These are phyloP conservation scores for Ptychochromis oligacanthus DNA, from an alignment of 2,113 vertebrate species.

Conservation along the genomic window DNA sequence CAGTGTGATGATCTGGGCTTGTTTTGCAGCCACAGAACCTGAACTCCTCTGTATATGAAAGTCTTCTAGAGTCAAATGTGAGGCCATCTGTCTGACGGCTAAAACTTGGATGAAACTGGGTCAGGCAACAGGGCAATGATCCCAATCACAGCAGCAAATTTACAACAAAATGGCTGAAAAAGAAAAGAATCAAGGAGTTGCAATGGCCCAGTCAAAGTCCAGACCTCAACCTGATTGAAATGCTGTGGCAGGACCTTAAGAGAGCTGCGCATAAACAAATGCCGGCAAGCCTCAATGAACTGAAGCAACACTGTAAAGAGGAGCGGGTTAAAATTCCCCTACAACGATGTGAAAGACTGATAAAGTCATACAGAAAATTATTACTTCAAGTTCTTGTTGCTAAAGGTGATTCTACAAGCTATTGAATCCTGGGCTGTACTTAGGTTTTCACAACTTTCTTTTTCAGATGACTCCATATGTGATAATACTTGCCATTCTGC, in stretches of 20 bases:
- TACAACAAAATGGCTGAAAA: neutral
- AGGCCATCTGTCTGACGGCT: neutral
- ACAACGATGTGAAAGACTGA: neutral
- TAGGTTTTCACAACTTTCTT: no score
- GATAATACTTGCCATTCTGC: no score
- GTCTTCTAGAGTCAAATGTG: neutral
- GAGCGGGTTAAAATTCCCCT: neutral
- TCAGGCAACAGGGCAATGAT: neutral
- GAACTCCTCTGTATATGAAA: neutral
- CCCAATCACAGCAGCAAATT: neutral
- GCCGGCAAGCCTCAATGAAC: no score
- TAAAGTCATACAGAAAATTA: neutral
- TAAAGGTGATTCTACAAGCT: neutral
- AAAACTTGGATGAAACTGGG: neutral
- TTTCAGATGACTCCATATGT: no score
- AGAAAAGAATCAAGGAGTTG: neutral
- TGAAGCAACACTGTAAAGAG: neutral
- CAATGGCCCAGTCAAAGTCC: neutral
- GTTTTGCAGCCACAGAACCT: neutral
- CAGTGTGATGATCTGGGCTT: neutral
- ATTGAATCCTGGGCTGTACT: neutral
- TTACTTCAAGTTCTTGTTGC: neutral
- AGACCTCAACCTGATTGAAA: neutral
- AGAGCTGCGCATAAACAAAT: neutral
- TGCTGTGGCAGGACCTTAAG: neutral